phyloP scores from a whole-genome alignment of 1,140 invertebrate genomes.

The Eurosta solidaginis region DNA sequence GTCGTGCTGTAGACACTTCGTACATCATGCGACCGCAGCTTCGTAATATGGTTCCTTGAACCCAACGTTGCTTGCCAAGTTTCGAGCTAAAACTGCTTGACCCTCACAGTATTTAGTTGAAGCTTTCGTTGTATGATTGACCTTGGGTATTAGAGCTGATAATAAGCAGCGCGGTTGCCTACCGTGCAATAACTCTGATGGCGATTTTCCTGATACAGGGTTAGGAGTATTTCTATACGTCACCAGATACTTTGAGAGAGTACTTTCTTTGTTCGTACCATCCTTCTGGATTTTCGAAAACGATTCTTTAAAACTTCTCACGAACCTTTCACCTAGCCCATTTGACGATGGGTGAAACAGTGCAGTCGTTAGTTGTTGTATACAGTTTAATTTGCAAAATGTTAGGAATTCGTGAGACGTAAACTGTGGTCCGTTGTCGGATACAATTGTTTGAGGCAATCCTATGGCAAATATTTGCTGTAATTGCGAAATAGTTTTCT shows the following conservation, averaged over 20 bases:
- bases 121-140: not conserved
- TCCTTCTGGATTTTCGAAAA: not conserved
- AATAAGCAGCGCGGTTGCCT: not conserved
- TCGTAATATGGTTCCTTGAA: not conserved
- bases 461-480: not conserved
- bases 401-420: not conserved
- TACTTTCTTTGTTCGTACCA: not conserved
- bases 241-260: not conserved
- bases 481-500: not conserved
- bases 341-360: not conserved
- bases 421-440: not conserved
- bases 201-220: not conserved
- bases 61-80: not conserved
- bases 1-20: not conserved
- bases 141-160: not conserved
- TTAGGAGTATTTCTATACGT: not conserved
- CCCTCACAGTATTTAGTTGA: not conserved
- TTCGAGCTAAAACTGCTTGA: not conserved
- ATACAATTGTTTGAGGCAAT: not conserved
- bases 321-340: not conserved
- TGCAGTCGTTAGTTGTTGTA: not conserved
- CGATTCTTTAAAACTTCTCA: slow-evolving; percentile 1
- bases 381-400: not conserved
- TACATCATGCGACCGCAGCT: not conserved
- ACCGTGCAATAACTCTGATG: not conserved